Base-by-base conservation (phyloP, 1,140 invertebrate species). In the Aricia agestis region DNA sequence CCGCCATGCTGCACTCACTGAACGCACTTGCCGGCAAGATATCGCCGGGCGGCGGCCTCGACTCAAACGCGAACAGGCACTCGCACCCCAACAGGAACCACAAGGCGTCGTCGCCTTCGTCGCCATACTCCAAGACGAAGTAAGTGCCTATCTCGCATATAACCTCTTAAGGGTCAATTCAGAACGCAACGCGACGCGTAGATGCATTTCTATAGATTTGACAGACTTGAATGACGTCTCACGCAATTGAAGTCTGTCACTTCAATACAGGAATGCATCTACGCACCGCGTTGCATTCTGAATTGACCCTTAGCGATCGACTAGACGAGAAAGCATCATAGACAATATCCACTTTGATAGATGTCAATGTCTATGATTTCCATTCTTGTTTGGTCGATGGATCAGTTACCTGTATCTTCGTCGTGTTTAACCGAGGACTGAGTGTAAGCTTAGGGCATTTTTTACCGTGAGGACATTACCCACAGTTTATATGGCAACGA, bases 21-120 rank as follows among this genome's bases (percentile, higher is more conserved):
- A 95, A 96, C 92, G 94, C 95, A 86, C 92, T 96, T 90, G 95
- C 95, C 89, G 95, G 95, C 81, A 96, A 96, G 90, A 95, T 96
- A 90, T 96, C 95, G 88, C 95, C 95, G 82, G 94, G 94, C 87
- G 88, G 89, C 87, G 87, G 87, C 87, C 89, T 93, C 75, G 93
- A 94, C 86, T 83, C 90, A 57, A 94, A 94, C 85, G 93, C 93
- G 66, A 94, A 94, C 84, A 85, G 93, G 72, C 92, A 93, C 74
- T 82, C 86, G 76, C 92, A 92, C 78, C 93, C 93, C 9, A 93
- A 94, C 85, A 84, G 86, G 82, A 94, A 93, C 81, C 92, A 93
- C 80, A 90, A 86, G 84, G 71, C 72, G 18, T 72, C 78, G 25
- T 82, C 84, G 76, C 85, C 85, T 45, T 83, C 83, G 17, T 86